Evolutionary conservation across 2,888 invertebrate species (phyloP).

Genomic region (Ormyrus pomaceus): DNA sequence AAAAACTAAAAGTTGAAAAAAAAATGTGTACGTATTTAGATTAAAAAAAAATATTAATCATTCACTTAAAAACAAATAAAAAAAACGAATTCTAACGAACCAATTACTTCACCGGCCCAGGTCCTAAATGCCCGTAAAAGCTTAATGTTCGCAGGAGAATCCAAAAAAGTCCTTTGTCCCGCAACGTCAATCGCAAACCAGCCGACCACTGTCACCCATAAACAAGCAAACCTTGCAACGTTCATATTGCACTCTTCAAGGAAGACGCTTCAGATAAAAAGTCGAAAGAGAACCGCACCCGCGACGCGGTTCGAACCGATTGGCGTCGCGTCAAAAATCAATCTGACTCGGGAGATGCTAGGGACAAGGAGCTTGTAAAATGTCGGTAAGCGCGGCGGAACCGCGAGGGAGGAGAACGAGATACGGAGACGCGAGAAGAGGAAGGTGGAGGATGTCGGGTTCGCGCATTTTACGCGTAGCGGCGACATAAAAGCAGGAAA

Average conservation of each 20-base stretch:
- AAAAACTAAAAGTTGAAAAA: not conserved
- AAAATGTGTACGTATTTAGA: not conserved
- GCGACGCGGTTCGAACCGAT: not conserved
- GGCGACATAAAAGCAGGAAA: too few species aligned
- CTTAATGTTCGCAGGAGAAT: conserved; percentile 59
- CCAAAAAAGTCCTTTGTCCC: conserved; percentile 62
- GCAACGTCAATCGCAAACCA: conserved; percentile 3
- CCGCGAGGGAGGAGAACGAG: conserved; percentile 1
- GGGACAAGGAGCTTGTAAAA: not conserved
- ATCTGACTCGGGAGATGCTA: conserved; percentile 18
- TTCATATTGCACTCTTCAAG: not conserved
- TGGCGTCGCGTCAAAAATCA: conserved; percentile 23
- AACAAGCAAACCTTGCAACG: conserved; percentile 2
- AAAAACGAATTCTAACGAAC: conserved; percentile 58
- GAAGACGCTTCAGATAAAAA: not conserved
- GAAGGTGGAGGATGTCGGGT: not conserved
- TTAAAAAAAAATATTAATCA: not conserved
- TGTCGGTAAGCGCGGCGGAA: not conserved
- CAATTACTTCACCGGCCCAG: conserved; percentile 56
- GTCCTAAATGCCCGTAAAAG: conserved; percentile 58
- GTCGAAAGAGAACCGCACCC: not conserved
- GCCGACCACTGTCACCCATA: conserved; percentile 10
- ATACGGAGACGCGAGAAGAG: not conserved
- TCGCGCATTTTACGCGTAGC: too few species aligned
- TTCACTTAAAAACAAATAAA: not conserved